Evolutionary conservation across 2,113 vertebrate species (phyloP).

Genomic region (Zosterops hypoxanthus): DNA sequence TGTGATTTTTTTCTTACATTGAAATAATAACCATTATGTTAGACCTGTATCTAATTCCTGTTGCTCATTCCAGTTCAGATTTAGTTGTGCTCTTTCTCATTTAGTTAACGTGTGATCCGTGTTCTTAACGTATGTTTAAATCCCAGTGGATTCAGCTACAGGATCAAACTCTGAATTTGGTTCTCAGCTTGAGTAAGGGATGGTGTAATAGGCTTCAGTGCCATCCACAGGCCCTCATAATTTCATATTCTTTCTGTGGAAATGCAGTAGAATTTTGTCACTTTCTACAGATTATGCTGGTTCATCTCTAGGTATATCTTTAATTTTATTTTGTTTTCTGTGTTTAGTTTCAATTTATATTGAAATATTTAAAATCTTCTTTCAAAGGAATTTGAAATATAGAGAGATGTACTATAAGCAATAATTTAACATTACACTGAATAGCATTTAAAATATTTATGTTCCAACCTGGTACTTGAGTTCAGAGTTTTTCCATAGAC

Average conservation of each 20-base stretch:
- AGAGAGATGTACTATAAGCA: not conserved
- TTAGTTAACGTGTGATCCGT: not conserved
- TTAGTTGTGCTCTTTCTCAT: not conserved
- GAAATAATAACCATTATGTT: not conserved
- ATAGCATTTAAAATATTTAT: not conserved
- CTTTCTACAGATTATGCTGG: not conserved
- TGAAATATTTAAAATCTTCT: not conserved
- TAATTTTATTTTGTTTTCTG: not conserved
- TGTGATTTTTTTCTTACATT: not conserved
- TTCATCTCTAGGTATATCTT: not conserved
- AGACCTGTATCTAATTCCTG: not conserved
- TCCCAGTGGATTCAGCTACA: not conserved
- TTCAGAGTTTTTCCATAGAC: not conserved
- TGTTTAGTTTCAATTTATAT: not conserved
- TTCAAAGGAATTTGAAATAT: not conserved
- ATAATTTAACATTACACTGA: not conserved
- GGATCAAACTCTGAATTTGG: not conserved
- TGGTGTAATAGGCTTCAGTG: not conserved
- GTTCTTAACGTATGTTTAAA: not conserved
- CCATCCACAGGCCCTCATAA: fast-evolving
- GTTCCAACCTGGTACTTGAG: not conserved
- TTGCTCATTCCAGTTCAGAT: not conserved
- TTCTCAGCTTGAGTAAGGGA: not conserved
- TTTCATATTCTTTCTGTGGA: not conserved
- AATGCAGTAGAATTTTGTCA: not conserved